phyloP scores from a whole-genome alignment of 2,797 vertebrate genomes.

The Mormyrus hasselquistii region DNA sequence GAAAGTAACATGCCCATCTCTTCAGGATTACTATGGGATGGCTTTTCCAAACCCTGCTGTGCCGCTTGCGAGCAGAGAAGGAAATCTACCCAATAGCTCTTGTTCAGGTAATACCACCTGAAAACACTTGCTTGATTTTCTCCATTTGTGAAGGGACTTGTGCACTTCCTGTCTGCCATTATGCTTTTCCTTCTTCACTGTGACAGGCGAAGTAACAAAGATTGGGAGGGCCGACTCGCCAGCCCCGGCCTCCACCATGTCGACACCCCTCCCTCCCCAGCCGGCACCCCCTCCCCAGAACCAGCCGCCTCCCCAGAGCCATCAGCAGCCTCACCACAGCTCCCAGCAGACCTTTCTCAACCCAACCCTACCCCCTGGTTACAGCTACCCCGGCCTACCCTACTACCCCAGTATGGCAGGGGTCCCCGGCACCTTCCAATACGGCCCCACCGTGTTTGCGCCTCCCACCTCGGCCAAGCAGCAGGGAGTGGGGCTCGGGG shows the following conservation, averaged over 20 bases:
- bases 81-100: conserved; percentile 73
- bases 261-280: conserved; percentile 52
- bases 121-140: neutral
- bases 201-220: conserved; percentile 84
- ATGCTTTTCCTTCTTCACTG: neutral
- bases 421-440: conserved; percentile 86
- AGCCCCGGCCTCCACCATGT: conserved; percentile 75
- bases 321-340: conserved; percentile 81
- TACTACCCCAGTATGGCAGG: conserved; percentile 83
- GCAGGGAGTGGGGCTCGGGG: conserved; percentile 76
- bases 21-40: conserved; percentile 95
- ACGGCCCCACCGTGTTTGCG: conserved; percentile 90
- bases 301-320: conserved; percentile 72
- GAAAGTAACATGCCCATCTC: conserved; percentile 44
- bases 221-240: conserved; percentile 91
- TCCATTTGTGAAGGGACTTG: neutral
- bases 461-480: conserved; percentile 88
- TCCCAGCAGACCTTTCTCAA: conserved; percentile 89
- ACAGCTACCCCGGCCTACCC: conserved; percentile 90
- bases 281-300: conserved; percentile 59
- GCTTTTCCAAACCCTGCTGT: conserved; percentile 69
- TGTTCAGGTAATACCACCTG: conserved; percentile 76
- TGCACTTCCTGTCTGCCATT: neutral
- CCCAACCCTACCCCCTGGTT: conserved; percentile 77
- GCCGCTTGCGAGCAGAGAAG: conserved; percentile 82